Evolutionary conservation across 2,888 invertebrate species (phyloP).

Genomic region (Parapristionchus giblindavisi): DNA sequence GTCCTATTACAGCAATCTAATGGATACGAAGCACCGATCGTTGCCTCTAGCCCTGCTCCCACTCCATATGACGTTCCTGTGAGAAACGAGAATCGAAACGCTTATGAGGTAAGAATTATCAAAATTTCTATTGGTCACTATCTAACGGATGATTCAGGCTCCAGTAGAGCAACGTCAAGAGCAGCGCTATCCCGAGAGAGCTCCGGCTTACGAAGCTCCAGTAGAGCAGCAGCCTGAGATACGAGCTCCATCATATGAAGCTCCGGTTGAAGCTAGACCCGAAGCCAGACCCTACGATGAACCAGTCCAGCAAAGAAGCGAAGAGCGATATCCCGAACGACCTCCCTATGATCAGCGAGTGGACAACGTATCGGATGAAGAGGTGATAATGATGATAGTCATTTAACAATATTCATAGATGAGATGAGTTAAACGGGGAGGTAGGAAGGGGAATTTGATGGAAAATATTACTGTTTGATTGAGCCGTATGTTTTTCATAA

Average conservation of each 20-base stretch:
- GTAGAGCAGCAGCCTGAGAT: too few species aligned
- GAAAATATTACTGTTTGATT: too few species aligned
- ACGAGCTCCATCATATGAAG: background rate
- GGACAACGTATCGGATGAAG: too few species aligned
- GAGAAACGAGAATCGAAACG: background rate
- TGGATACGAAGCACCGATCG: too few species aligned
- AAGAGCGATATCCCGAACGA: background rate
- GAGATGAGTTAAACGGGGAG: too few species aligned
- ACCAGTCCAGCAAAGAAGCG: background rate
- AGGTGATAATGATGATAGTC: too few species aligned
- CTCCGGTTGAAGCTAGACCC: background rate
- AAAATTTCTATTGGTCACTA: background rate
- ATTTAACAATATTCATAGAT: too few species aligned
- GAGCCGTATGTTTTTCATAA: too few species aligned
- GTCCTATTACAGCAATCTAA: too few species aligned
- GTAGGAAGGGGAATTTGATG: too few species aligned
- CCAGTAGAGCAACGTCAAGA: background rate
- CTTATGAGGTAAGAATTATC: constrained; percentile 11
- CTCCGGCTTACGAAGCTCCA: background rate
- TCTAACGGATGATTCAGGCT: background rate
- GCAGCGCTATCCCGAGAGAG: too few species aligned
- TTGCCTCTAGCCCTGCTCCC: constrained; percentile 1
- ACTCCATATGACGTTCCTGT: constrained; percentile 6
- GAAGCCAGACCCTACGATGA: constrained; percentile 4
- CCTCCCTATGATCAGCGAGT: too few species aligned